These are phyloP conservation scores for Macrosteles quadrilineatus DNA, from an alignment of 1,140 invertebrate species.

Conservation along the genomic window DNA sequence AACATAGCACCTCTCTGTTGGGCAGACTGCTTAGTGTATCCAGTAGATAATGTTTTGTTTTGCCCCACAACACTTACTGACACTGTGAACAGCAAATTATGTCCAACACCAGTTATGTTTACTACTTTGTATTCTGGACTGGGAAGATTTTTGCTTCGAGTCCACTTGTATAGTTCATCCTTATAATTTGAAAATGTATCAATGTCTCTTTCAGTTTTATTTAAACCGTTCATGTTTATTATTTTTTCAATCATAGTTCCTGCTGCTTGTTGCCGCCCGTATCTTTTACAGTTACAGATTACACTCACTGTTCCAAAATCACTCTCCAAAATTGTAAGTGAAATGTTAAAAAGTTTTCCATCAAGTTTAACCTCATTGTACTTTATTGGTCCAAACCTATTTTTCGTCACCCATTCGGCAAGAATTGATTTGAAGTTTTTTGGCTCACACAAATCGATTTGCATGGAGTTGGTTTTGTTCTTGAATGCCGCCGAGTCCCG, in stretches of 20 bases:
- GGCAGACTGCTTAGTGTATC: neutral
- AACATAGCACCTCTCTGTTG: neutral
- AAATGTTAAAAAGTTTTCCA: neutral
- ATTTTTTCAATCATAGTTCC: neutral
- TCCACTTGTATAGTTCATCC: neutral
- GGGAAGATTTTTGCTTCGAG: neutral
- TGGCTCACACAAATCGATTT: neutral
- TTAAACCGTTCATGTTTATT: neutral
- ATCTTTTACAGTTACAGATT: neutral
- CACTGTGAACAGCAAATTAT: slow-evolving; percentile 1
- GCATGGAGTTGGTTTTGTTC: neutral
- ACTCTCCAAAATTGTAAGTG: neutral
- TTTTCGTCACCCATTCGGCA: slow-evolving; percentile 1
- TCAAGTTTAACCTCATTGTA: neutral
- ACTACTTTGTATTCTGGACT: neutral
- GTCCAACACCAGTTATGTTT: neutral
- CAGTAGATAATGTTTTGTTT: neutral
- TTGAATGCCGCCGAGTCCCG: neutral
- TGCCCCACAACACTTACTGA: neutral
- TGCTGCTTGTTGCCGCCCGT: neutral
- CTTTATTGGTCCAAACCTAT: neutral
- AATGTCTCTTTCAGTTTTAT: neutral
- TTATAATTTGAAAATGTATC: neutral
- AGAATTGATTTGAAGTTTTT: slow-evolving; percentile 1
- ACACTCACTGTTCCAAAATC: neutral